Percentiles rank a stretch among this genome's conserved stretches.
These are phyloP conservation scores for Falcaria lacertinaria DNA, from an alignment of 2,888 invertebrate genomes.

Conservation along the genomic window DNA sequence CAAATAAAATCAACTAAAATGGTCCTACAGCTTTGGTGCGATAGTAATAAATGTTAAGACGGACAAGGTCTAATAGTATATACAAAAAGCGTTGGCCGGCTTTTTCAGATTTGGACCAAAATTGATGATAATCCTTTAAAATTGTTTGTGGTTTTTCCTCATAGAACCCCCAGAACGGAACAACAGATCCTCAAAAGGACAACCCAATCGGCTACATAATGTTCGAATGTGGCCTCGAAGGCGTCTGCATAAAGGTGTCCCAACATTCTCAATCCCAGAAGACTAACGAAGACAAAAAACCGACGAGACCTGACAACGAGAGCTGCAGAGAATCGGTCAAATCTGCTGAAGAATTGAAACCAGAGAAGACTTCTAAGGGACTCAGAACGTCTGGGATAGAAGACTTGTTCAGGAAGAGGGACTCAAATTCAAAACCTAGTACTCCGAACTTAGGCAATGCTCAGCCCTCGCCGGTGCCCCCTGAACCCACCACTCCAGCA, in stretches of 20 bases:
- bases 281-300: slow-evolving; percentile 81
- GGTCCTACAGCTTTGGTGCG: too few relatives aligned
- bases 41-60: too few relatives aligned
- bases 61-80: too few relatives aligned
- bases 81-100: too few relatives aligned
- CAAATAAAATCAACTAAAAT: too few relatives aligned
- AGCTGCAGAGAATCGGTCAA: slow-evolving; percentile 71
- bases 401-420: slow-evolving; percentile 72
- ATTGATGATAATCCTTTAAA: too few relatives aligned
- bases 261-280: slow-evolving; percentile 89
- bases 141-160: too few relatives aligned
- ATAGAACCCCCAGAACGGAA: slow-evolving; percentile 55
- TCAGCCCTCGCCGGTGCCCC: slow-evolving; percentile 52
- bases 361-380: slow-evolving; percentile 47
- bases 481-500: slow-evolving; percentile 54
- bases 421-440: slow-evolving; percentile 79
- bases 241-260: slow-evolving; percentile 87
- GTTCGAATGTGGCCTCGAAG: slow-evolving; percentile 97
- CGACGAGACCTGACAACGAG: slow-evolving; percentile 49
- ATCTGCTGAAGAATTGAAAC: slow-evolving; percentile 68
- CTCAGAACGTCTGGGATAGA: slow-evolving; percentile 63
- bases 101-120: too few relatives aligned
- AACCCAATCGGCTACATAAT: slow-evolving; percentile 93
- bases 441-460: slow-evolving; percentile 77
- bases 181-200: slow-evolving; percentile 76